These are phyloP conservation scores for Atherix ibis DNA, from an alignment of 2,888 invertebrate genomes.

Conservation along the genomic window DNA sequence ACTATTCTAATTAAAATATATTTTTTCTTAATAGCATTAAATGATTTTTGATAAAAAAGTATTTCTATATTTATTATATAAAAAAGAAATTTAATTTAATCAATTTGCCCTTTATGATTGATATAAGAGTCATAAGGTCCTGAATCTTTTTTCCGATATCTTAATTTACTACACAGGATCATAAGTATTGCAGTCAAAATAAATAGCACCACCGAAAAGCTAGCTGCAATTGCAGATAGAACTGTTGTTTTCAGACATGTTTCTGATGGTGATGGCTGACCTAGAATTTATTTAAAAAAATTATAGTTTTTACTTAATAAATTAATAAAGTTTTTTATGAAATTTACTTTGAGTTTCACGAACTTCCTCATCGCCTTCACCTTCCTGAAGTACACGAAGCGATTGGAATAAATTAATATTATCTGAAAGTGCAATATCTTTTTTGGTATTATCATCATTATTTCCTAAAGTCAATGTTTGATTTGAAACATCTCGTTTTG, in stretches of 20 bases:
- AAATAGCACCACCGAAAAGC: conserved; percentile 52
- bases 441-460: conserved; percentile 37
- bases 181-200: conserved; percentile 55
- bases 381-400: conserved; percentile 71
- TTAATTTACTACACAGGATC: conserved; percentile 59
- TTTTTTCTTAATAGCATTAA: too few relatives aligned
- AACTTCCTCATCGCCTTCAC: conserved; percentile 54
- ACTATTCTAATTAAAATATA: too few relatives aligned
- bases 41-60: too few relatives aligned
- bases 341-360: too few relatives aligned
- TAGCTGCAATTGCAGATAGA: conserved; percentile 50
- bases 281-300: conserved; percentile 5
- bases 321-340: too few relatives aligned
- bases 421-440: conserved; percentile 51
- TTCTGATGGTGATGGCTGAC: conserved; percentile 32
- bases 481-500: conserved; percentile 49
- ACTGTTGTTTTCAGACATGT: conserved; percentile 50
- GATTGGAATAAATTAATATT: conserved; percentile 84
- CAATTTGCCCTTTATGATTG: conserved; percentile 47
- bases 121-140: conserved; percentile 40
- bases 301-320: too few relatives aligned
- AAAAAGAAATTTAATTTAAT: conserved; percentile 22
- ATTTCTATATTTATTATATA: too few relatives aligned
- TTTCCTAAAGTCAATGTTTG: conserved; percentile 31
- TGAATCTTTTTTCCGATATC: conserved; percentile 37